Evolutionary conservation across 2,113 vertebrate species (phyloP).

Genomic region (Atrichornis clamosus): DNA sequence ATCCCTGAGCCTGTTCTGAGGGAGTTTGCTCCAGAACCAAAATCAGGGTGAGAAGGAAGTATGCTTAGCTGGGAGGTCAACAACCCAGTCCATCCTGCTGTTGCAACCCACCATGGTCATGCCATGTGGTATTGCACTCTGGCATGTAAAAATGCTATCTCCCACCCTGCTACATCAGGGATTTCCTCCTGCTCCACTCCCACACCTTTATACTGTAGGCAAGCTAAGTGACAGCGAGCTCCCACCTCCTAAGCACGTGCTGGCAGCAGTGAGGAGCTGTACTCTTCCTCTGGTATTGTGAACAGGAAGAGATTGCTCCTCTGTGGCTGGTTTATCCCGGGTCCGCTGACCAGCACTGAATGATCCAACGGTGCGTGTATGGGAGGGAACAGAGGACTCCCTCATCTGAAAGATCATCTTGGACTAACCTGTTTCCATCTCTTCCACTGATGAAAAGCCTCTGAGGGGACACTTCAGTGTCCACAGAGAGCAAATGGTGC

Average conservation of each 20-base stretch:
- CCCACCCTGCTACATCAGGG: neutral
- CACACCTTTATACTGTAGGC: neutral
- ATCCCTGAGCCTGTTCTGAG: neutral
- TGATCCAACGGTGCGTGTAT: neutral
- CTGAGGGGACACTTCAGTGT: neutral
- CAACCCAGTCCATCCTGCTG: neutral
- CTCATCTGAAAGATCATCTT: neutral
- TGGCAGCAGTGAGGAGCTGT: neutral
- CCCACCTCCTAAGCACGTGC: neutral
- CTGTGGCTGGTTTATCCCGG: fast-evolving
- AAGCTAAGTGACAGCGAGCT: neutral
- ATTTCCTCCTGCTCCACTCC: neutral
- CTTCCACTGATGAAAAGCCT: neutral
- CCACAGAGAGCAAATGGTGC: neutral
- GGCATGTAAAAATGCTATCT: neutral
- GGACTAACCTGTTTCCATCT: neutral
- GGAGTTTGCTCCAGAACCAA: neutral
- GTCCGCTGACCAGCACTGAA: neutral
- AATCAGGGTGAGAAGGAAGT: neutral
- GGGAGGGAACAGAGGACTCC: neutral
- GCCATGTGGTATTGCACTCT: neutral
- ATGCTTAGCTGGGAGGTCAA: neutral
- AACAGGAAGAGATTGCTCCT: neutral
- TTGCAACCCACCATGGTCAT: neutral
- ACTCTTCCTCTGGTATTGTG: neutral